phyloP scores from a whole-genome alignment of 2,113 vertebrate genomes.

The Triplophysa rosa region DNA sequence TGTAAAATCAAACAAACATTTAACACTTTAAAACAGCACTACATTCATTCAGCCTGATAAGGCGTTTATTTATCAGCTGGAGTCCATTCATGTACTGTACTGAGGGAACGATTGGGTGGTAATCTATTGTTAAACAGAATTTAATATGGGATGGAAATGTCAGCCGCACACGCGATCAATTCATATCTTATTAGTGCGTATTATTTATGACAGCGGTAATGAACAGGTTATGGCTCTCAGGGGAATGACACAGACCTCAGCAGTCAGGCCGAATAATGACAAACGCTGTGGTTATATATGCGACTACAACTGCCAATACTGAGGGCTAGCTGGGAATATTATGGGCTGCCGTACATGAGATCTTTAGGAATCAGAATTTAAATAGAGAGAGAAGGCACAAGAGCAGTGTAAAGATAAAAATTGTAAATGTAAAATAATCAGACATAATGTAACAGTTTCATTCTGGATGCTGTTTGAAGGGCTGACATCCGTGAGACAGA shows the following conservation, averaged over 20 bases:
- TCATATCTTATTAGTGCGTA: conserved; percentile 85
- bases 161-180: conserved; percentile 83
- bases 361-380: neutral
- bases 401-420: too few relatives aligned
- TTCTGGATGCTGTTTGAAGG: too few relatives aligned
- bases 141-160: conserved; percentile 86
- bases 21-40: neutral
- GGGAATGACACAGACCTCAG: conserved; percentile 76
- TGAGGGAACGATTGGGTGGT: conserved; percentile 76
- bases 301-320: conserved; percentile 75
- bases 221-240: conserved; percentile 71
- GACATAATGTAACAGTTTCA: too few relatives aligned
- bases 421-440: too few relatives aligned
- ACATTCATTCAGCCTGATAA: neutral
- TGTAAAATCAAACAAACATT: neutral
- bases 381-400: neutral
- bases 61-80: neutral
- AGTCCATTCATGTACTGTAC: conserved; percentile 79
- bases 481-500: too few relatives aligned
- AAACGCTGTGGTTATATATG: conserved; percentile 82
- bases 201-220: conserved; percentile 87
- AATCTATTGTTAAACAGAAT: conserved; percentile 85
- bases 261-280: conserved; percentile 83
- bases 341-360: conserved; percentile 72
- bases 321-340: conserved; percentile 72